These are phyloP conservation scores for Serrognathus titanus DNA, from an alignment of 2,888 invertebrate species.

Conservation along the genomic window DNA sequence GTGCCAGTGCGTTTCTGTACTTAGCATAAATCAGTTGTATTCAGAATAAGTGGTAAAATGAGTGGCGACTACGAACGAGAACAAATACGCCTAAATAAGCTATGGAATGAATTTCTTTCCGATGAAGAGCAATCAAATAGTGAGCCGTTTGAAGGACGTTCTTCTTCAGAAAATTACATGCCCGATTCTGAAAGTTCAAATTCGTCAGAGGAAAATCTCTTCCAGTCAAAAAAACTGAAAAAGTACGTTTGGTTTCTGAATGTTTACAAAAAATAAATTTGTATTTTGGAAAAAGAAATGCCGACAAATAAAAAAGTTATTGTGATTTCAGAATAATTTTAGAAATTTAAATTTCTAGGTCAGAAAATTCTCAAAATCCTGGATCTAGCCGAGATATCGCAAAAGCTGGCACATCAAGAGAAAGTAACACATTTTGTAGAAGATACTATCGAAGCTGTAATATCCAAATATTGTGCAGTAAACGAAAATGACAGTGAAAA, in stretches of 20 bases:
- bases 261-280: not conserved
- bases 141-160: no score
- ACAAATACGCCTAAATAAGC: no score
- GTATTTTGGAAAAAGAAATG: not conserved
- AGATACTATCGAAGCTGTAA: not conserved
- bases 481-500: not conserved
- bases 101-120: no score
- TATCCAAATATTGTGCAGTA: not conserved
- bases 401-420: not conserved
- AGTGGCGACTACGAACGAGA: no score
- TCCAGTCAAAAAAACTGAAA: not conserved
- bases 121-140: no score
- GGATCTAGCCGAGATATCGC: not conserved
- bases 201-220: not conserved
- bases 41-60: no score
- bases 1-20: no score
- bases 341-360: not conserved
- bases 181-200: not conserved
- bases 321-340: not conserved
- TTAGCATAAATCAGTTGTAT: no score
- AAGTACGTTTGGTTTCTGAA: not conserved
- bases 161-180: not conserved
- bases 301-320: not conserved
- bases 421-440: not conserved
- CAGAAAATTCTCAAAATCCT: not conserved